Evolutionary conservation across 2,113 vertebrate genomes (phyloP), one percentile per base, ranked within the genome.

Genomic region (Neolamprologus caudopunctatus): DNA sequence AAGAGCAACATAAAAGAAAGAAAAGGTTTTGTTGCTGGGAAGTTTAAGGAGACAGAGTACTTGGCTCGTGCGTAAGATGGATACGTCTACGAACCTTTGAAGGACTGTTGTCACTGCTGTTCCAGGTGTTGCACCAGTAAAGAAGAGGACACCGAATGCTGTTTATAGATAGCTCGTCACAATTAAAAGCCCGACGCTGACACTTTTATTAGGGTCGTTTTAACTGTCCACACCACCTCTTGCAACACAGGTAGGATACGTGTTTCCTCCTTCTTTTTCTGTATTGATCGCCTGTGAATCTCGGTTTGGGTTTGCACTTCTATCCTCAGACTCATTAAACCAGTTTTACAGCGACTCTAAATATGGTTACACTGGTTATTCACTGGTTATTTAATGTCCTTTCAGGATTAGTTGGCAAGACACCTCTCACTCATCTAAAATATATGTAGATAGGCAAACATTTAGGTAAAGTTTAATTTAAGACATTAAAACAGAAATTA

Each of bases 251-350:
- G 95, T 95, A 78, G 26, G 71, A 31, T 31, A 82, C 93, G 94
- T 17, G 26, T 14, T 68, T 71, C 50, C 2, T 33, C 33, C 33
- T 33, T 33, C 33, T 17, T 53, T 82, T 63, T 73, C 17, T 21
- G 35, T 84, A 63, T 93, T 92, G 82, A 83, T 91, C 53, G 42
- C 40, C 14, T 71, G 55, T 93, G 85, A 96, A 93, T 95, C 94
- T 91, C 85, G 2, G 84, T 75, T 73, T 79, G 42, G 24, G 79
- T 90, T 92, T 90, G 50, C 37, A 71, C 79, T 54, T 80, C 50
- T 80, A 50, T 81, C 83, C 89, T 84, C 85, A 87, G 61, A 92
- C 92, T 91, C 90, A 95, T 91, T 87, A 87, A 96, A 95, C 95
- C 94, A 94, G 95, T 95, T 96, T 90, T 90, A 61, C 95, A 87